Conservation (phyloP, 2,888 invertebrate species). For the Pecten maximus region DNA sequence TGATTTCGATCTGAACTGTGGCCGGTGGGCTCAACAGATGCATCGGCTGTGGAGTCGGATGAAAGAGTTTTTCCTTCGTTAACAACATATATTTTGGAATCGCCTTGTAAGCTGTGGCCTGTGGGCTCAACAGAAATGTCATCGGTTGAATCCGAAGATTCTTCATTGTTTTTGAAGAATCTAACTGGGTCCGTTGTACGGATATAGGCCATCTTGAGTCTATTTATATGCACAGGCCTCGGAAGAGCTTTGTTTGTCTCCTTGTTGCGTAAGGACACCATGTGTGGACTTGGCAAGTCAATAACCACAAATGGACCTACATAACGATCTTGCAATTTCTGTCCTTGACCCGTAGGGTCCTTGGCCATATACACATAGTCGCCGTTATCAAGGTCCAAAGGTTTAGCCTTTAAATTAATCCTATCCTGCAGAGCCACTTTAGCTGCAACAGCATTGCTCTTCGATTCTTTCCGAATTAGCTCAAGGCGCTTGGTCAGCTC, state of each 20-base stretch:
- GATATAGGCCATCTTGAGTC: conserved; percentile 49
- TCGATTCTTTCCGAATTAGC: conserved; percentile 36
- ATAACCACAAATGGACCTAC: conserved; percentile 45
- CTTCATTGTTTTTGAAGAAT: neutral
- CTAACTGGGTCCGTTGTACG: conserved; percentile 38
- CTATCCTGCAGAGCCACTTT: neutral
- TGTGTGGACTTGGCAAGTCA: conserved; percentile 40
- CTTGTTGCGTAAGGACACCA: conserved; percentile 35
- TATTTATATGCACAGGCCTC: conserved; percentile 50
- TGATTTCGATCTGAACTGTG: too few species aligned
- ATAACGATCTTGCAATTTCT: conserved; percentile 43
- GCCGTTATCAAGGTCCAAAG: neutral
- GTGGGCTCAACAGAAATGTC: too few species aligned
- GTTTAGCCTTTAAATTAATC: neutral
- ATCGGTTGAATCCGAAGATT: too few species aligned
- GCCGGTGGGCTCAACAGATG: too few species aligned
- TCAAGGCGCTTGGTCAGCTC: neutral
- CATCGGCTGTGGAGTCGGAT: too few species aligned
- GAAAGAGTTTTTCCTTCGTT: too few species aligned
- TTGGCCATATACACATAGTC: conserved; percentile 44
- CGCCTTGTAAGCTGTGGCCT: too few species aligned
- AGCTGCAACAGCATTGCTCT: conserved; percentile 13
- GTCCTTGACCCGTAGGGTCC: conserved; percentile 38
- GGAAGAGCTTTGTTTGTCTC: conserved; percentile 26
- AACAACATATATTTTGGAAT: too few species aligned